These are phyloP conservation scores for Sclerurus mexicanus DNA, from an alignment of 2,113 vertebrate species.

Conservation along the genomic window DNA sequence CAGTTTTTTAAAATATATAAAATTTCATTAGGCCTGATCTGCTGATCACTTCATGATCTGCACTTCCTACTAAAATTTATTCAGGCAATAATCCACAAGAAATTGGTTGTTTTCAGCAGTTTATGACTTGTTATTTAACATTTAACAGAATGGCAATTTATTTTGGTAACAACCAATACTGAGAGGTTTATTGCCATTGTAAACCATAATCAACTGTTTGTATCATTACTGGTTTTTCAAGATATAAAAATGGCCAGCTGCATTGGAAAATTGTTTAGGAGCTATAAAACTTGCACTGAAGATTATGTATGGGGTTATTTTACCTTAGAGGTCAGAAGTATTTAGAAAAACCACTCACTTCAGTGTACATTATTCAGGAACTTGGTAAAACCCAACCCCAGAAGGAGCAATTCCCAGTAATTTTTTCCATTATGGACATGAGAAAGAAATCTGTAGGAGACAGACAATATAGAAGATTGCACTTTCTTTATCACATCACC, in stretches of 20 bases:
- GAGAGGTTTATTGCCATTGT: slow-evolving; percentile 78
- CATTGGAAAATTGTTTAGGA: slow-evolving; percentile 36
- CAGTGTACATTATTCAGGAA: not conserved
- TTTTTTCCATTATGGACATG: not conserved
- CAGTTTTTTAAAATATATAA: not conserved
- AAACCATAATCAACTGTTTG: slow-evolving; percentile 77
- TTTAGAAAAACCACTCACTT: not conserved
- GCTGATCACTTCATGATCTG: slow-evolving; percentile 61
- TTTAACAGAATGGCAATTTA: slow-evolving; percentile 80
- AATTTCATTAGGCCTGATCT: slow-evolving; percentile 51
- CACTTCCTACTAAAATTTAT: slow-evolving; percentile 73
- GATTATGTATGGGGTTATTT: not conserved
- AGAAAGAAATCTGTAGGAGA: not conserved
- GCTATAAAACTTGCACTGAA: slow-evolving; percentile 40
- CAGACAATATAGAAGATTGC: slow-evolving; percentile 7
- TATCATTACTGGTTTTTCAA: slow-evolving; percentile 71
- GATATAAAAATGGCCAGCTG: slow-evolving; percentile 68
- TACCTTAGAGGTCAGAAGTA: slow-evolving; percentile 43
- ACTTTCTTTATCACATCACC: slow-evolving; percentile 30
- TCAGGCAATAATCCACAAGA: slow-evolving; percentile 75
- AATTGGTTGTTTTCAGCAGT: slow-evolving; percentile 79
- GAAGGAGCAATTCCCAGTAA: not conserved
- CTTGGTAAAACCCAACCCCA: not conserved
- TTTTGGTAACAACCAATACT: slow-evolving; percentile 77
- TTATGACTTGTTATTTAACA: slow-evolving; percentile 83